These are phyloP conservation scores for Drosophila baimaii DNA, from an alignment of 1,140 invertebrate genomes.

Conservation along the genomic window DNA sequence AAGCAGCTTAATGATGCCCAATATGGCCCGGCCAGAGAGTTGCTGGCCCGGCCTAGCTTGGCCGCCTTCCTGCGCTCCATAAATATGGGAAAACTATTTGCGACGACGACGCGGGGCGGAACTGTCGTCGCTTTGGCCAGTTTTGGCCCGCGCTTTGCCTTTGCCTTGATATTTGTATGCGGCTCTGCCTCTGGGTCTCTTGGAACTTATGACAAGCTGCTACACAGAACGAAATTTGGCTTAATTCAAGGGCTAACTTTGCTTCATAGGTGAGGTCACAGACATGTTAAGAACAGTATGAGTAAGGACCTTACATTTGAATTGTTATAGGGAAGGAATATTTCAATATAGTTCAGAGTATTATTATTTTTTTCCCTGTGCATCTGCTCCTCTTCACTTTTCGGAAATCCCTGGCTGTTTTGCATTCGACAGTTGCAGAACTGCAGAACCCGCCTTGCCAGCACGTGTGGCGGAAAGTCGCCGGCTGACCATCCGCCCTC, in stretches of 20 bases:
- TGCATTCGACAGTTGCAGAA: conserved; percentile 53
- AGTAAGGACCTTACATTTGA: too few species aligned
- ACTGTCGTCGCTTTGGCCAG: conserved; percentile 51
- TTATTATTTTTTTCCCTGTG: neutral
- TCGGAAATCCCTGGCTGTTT: conserved; percentile 33
- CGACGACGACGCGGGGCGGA: conserved; percentile 17
- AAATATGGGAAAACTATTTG: conserved; percentile 59
- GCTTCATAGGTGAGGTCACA: too few species aligned
- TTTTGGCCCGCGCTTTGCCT: conserved; percentile 23
- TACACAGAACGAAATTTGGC: neutral
- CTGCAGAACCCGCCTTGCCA: conserved; percentile 15
- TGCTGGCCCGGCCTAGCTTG: neutral
- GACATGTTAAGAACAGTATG: too few species aligned
- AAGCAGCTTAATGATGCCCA: conserved; percentile 59
- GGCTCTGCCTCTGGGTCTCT: conserved; percentile 16
- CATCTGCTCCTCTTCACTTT: conserved; percentile 3
- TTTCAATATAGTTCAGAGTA: too few species aligned
- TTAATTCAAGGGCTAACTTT: too few species aligned
- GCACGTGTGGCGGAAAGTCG: conserved; percentile 41
- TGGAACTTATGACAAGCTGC: conserved; percentile 40
- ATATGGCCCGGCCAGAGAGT: conserved; percentile 40
- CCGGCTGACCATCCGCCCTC: conserved; percentile 19
- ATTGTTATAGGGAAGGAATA: too few species aligned
- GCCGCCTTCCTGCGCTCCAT: conserved; percentile 43
- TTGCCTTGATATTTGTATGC: neutral